Evolutionary conservation across 2,797 vertebrate species (phyloP), one percentile per base, ranked within the genome.

Genomic region (Silurus lanzhouensis): DNA sequence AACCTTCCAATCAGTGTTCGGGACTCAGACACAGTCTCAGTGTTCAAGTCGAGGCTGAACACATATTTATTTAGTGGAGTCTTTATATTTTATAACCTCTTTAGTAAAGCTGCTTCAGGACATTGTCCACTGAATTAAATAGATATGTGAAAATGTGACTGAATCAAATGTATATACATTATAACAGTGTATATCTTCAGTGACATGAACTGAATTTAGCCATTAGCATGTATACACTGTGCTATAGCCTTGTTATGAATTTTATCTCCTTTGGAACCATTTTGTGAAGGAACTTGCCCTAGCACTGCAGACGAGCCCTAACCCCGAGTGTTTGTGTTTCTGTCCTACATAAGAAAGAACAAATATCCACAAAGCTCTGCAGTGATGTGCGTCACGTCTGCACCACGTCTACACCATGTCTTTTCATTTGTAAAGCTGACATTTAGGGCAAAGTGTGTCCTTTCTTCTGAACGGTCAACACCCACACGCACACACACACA

Each of bases 391-490:
- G 63, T 66, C n/a, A 68, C 15, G 38, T 44, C 67, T 20, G 31
- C 31, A 31, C 2, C 31, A 31, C 2, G 31, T 31, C 31, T 31
- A 70, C 8, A 31, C 31, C 7, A 0, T n/a, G 5, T 6, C 17
- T 71, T 14, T 83, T 72, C 55, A 61, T 63, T 48, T 81, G 10
- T 38, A 71, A 71, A 80, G 70, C 57, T 66, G 46, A 55, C 22
- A 81, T 75, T 63, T 71, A 22, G 57, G 68, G 8, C 81, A 83
- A 83, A 72, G 67, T 48, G 81, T 72, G 57, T 74, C 14, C 81
- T 72, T 63, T 83, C 20, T 72, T 83, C 38, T 74, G 27, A 67
- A 3, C 1, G 13, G 22, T 8, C 14, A 6, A 44, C 38, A 7
- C 58, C 9, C 60, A 10, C 71, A 83, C 55, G 3, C 14, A 14